Evolutionary conservation across 1,140 invertebrate species (phyloP).

Genomic region (Metopolophium dirhodum): DNA sequence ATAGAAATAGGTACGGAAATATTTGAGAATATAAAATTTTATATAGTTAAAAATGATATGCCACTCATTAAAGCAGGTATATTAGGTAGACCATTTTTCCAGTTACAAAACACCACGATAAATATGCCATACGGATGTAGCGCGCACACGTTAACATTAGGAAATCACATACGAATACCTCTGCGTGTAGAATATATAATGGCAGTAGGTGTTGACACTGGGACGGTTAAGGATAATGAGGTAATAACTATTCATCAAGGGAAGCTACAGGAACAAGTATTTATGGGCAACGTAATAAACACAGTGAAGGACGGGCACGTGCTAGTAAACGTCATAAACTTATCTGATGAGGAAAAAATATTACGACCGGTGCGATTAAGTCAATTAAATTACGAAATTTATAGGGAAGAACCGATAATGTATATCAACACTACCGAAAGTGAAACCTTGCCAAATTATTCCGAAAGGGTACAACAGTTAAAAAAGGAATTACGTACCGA

Average conservation of each 20-base stretch:
- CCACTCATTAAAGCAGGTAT: no score
- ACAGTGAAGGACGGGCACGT: not conserved
- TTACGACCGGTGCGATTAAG: not conserved
- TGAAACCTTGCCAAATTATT: not conserved
- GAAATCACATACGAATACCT: no score
- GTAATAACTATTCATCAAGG: not conserved
- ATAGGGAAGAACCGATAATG: not conserved
- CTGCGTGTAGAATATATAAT: not conserved
- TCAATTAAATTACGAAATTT: not conserved
- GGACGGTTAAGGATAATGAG: not conserved
- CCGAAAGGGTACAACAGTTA: not conserved
- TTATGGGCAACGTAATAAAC: not conserved
- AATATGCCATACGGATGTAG: no score
- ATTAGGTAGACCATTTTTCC: no score
- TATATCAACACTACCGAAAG: not conserved
- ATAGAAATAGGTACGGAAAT: no score
- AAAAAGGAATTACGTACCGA: not conserved
- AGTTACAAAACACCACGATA: no score
- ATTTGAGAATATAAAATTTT: no score
- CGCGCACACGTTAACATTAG: no score
- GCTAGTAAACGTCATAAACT: not conserved
- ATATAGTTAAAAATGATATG: no score
- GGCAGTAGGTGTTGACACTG: not conserved
- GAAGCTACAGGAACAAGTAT: not conserved
- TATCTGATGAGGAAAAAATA: not conserved